Evolutionary conservation across 64 coral and sea anemone genomes (phyloP).

Genomic region (Pachyseris speciosa): DNA sequence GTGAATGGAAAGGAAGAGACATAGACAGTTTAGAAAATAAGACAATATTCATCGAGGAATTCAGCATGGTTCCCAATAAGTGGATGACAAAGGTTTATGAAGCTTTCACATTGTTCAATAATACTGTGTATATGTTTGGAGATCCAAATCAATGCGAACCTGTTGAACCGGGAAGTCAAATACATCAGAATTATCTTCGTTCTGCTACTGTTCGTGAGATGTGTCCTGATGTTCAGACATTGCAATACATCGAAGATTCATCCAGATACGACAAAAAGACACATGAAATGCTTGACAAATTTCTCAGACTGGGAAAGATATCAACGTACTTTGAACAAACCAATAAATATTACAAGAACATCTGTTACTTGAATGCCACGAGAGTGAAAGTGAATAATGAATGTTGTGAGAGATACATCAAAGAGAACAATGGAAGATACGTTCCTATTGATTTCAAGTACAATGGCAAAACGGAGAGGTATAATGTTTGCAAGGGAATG

Average conservation of each 20-base stretch:
- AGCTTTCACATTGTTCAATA: too few relatives aligned
- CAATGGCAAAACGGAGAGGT: slow-evolving; percentile 5
- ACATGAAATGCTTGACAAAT: not conserved
- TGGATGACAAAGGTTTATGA: too few relatives aligned
- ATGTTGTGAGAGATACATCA: not conserved
- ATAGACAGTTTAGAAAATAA: too few relatives aligned
- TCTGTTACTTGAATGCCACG: slow-evolving; percentile 22
- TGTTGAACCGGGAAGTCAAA: not conserved
- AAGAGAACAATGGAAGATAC: slow-evolving; percentile 12
- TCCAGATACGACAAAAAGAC: slow-evolving; percentile 15
- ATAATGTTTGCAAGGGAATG: slow-evolving; percentile 2
- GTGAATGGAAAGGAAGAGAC: not conserved
- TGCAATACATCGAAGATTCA: not conserved
- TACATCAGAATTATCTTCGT: not conserved
- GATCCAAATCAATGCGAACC: slow-evolving; percentile 6
- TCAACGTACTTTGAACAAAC: slow-evolving; percentile 5
- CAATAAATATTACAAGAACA: not conserved
- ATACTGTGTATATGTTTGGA: too few relatives aligned
- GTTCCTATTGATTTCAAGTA: not conserved
- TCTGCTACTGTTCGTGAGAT: not conserved
- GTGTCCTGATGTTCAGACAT: not conserved
- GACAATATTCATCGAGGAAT: too few relatives aligned
- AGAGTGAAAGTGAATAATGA: not conserved
- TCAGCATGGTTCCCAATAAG: too few relatives aligned
- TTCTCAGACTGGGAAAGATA: slow-evolving; percentile 22